Conservation (phyloP, 1,140 invertebrate genomes). For the Anastrepha obliqua region DNA sequence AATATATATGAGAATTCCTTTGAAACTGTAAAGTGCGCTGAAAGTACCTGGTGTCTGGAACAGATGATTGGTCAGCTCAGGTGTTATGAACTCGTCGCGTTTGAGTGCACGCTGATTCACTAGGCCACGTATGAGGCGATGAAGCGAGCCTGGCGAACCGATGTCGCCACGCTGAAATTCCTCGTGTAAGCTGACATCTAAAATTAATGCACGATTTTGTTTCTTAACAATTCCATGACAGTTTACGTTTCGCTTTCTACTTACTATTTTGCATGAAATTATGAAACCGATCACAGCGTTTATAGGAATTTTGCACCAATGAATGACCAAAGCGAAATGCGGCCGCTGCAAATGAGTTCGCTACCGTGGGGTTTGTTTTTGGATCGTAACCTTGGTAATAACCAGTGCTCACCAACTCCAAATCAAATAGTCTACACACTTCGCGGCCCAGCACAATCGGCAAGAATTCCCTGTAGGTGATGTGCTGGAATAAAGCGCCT, state of each 20-base stretch:
- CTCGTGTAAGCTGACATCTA: slow-evolving; percentile 86
- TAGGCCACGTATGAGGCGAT: slow-evolving; percentile 86
- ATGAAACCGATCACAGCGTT: slow-evolving; percentile 81
- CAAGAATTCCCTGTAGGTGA: slow-evolving; percentile 92
- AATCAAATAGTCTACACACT: slow-evolving; percentile 83
- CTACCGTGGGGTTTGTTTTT: slow-evolving; percentile 88
- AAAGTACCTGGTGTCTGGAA: slow-evolving; percentile 81
- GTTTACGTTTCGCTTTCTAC: slow-evolving; percentile 59
- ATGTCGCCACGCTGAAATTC: slow-evolving; percentile 80
- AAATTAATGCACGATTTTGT: background rate
- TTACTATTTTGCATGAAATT: slow-evolving; percentile 81
- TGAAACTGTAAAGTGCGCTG: too few species aligned
- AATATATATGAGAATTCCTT: background rate
- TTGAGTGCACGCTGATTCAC: slow-evolving; percentile 85
- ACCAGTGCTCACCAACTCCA: slow-evolving; percentile 79
- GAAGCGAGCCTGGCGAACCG: slow-evolving; percentile 84
- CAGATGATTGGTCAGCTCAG: slow-evolving; percentile 90
- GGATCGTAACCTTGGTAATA: slow-evolving; percentile 85
- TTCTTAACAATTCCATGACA: background rate
- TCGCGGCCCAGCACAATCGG: slow-evolving; percentile 87
- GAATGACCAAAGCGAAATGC: slow-evolving; percentile 98
- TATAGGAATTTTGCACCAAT: slow-evolving; percentile 86
- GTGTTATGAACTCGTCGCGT: slow-evolving; percentile 87
- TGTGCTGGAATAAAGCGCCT: slow-evolving; percentile 88
- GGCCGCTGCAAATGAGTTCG: slow-evolving; percentile 94